Evolutionary conservation across 2,797 vertebrate species (phyloP).

Genomic region (Buphagus erythrorhynchus): DNA sequence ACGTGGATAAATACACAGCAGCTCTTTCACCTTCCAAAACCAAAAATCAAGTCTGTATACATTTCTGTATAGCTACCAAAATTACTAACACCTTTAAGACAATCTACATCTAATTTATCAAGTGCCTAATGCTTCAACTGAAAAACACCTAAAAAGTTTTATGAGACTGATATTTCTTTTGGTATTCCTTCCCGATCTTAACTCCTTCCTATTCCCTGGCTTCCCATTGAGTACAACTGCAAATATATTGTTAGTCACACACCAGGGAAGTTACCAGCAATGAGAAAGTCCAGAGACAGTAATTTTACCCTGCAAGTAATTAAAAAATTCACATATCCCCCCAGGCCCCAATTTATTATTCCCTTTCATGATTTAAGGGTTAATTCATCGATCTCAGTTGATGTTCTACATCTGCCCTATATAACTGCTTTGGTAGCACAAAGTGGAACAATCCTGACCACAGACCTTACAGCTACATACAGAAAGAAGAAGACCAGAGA

Average conservation of each 20-base stretch:
- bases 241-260: not conserved
- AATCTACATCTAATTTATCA: not conserved
- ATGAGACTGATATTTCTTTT: not conserved
- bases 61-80: not conserved
- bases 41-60: not conserved
- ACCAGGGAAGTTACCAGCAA: not conserved
- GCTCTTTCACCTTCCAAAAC: not conserved
- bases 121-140: not conserved
- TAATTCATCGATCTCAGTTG: not conserved
- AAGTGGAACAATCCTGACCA: not conserved
- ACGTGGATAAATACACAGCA: not conserved
- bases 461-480: not conserved
- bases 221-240: not conserved
- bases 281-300: not conserved
- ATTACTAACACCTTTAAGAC: not conserved
- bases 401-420: not conserved
- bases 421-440: not conserved
- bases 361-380: not conserved
- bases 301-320: not conserved
- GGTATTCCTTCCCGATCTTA: not conserved
- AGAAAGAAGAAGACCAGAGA: not conserved
- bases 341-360: not conserved
- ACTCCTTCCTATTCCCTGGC: not conserved
- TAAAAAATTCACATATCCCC: not conserved
- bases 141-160: not conserved